Conservation (phyloP, 2,113 vertebrate genomes). For the rabbit (Oryctolagus cuniculus) region DNA sequence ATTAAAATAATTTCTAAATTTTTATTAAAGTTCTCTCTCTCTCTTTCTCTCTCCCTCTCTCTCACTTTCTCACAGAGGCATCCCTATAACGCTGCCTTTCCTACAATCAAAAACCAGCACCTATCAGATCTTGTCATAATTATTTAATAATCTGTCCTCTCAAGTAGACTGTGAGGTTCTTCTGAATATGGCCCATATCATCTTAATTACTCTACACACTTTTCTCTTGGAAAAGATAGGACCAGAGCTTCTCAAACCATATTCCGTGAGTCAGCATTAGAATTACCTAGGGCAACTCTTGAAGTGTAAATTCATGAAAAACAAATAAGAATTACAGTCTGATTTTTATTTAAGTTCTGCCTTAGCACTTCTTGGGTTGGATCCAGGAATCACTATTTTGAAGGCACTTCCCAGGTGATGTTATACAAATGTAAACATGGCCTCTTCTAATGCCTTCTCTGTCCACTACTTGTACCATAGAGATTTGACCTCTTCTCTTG, state of each 20-base stretch:
- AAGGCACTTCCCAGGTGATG: neutral
- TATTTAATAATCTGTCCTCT: neutral
- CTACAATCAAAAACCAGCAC: neutral
- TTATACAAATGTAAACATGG: neutral
- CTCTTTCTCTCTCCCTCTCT: neutral
- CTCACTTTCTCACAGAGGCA: neutral
- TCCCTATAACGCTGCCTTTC: neutral
- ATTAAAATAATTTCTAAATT: neutral
- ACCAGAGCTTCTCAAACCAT: neutral
- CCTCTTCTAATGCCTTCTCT: neutral
- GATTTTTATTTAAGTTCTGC: conserved; percentile 11
- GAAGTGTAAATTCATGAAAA: conserved; percentile 28
- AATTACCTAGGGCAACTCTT: neutral
- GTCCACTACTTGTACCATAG: neutral
- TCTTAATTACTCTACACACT: neutral
- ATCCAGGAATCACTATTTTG: neutral
- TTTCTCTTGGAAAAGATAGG: conserved; percentile 12
- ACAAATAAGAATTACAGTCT: neutral
- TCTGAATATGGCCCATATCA: neutral
- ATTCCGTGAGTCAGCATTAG: neutral
- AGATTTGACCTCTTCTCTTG: neutral
- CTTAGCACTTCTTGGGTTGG: neutral
- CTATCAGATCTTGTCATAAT: neutral
- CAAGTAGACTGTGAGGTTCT: conserved; percentile 13
- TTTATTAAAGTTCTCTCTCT: neutral